Conservation (phyloP, 1,140 invertebrate species). For the Episyrphus balteatus region DNA sequence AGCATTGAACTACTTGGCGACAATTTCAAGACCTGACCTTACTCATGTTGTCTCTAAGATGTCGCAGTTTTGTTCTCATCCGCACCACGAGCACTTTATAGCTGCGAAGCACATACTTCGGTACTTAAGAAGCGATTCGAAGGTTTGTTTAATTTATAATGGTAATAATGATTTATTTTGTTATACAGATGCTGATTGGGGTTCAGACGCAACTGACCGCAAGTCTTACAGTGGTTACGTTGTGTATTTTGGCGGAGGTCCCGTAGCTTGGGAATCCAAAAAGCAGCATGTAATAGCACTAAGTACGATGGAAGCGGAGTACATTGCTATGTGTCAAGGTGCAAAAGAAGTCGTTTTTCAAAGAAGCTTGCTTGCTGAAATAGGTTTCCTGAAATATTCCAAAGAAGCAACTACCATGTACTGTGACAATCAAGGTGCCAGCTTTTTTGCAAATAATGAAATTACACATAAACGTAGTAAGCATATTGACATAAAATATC, state of each 20-base stretch:
- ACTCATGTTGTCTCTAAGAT: neutral
- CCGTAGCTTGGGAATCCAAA: neutral
- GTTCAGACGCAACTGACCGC: neutral
- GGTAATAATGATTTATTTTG: neutral
- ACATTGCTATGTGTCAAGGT: too few species aligned
- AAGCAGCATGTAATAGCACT: too few species aligned
- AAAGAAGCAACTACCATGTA: too few species aligned
- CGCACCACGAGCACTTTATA: neutral
- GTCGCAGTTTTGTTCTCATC: neutral
- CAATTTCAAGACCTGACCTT: conserved; percentile 2
- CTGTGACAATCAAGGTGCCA: too few species aligned
- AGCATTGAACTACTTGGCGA: conserved; percentile 27
- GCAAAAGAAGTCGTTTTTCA: too few species aligned
- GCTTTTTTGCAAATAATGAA: too few species aligned
- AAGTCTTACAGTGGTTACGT: conserved; percentile 5
- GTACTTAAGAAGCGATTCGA: neutral
- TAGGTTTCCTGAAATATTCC: too few species aligned
- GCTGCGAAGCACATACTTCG: conserved; percentile 1
- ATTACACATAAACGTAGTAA: too few species aligned
- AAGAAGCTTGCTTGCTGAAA: too few species aligned
- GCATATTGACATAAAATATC: too few species aligned
- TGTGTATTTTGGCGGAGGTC: conserved; percentile 1
- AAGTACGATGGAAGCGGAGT: too few species aligned
- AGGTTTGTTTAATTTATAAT: neutral
- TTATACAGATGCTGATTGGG: conserved; percentile 6